phyloP scores from a whole-genome alignment of 92 coral and sea anemone genomes.

The Epizoanthus scotinus region DNA sequence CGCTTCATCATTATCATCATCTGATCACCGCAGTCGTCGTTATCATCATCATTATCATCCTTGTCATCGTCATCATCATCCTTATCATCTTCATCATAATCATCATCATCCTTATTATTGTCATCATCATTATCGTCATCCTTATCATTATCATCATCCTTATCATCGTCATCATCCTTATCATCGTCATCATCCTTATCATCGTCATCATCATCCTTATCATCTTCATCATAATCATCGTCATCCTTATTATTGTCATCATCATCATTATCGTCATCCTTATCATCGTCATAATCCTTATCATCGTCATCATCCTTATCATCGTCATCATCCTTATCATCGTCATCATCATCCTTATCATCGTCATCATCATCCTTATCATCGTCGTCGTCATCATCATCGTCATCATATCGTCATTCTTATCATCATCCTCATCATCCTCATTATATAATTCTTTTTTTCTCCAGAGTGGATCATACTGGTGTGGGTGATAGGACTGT shows the following conservation, averaged over 20 bases:
- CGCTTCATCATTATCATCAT: neutral
- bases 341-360: neutral
- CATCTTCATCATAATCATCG: neutral
- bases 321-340: neutral
- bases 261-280: neutral
- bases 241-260: neutral
- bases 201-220: neutral
- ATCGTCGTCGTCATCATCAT: neutral
- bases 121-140: too few species aligned
- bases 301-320: neutral
- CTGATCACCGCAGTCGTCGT: neutral
- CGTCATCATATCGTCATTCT: neutral
- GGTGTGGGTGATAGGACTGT: conserved; percentile 52
- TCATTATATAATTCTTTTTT: neutral
- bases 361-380: neutral
- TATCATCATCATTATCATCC: neutral
- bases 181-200: neutral
- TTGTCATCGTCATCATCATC: neutral
- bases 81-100: neutral
- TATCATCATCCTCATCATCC: neutral
- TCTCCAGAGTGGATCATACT: conserved; percentile 60
- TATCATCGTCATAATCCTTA: neutral
- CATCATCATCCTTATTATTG: neutral
- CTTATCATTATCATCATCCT: neutral
- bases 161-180: neutral